Percentiles rank a stretch among this genome's conserved stretches.
phyloP scores from a whole-genome alignment of 2,888 invertebrate species.

The Thysanoteuthis rhombus region DNA sequence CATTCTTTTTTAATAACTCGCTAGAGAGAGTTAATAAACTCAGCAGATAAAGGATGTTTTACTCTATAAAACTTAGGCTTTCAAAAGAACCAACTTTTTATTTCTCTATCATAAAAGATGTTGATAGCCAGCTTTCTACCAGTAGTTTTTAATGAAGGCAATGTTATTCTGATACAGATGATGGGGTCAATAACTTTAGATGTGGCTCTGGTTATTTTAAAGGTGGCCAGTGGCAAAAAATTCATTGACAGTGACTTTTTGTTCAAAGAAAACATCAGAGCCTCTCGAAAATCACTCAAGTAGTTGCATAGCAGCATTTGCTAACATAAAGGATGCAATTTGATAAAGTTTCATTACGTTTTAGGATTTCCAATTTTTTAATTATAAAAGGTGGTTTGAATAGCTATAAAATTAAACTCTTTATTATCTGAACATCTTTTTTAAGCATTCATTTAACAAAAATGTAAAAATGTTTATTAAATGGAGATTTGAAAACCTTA shows the following conservation, averaged over 20 bases:
- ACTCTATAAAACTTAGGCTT: too few species aligned
- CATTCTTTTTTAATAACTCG: too few species aligned
- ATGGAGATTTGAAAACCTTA: too few species aligned
- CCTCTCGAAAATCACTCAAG: too few species aligned
- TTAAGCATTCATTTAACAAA: background rate
- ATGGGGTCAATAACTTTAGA: background rate
- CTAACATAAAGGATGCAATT: background rate
- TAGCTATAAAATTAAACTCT: background rate
- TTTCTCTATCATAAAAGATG: too few species aligned
- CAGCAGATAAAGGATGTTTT: too few species aligned
- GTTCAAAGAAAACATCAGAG: background rate
- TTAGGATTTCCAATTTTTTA: background rate
- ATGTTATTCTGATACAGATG: background rate
- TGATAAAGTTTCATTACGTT: background rate
- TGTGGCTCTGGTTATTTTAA: background rate
- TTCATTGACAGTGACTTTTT: background rate
- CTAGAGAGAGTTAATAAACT: too few species aligned
- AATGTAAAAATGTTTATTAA: background rate
- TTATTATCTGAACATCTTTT: background rate
- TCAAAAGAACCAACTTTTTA: too few species aligned
- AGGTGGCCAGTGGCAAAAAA: background rate
- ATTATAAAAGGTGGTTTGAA: background rate
- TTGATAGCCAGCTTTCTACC: background rate
- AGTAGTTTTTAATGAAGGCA: background rate
- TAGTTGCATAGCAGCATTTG: background rate